These are phyloP conservation scores for Phallusia fumigata DNA, from an alignment of 23 tunicate species.

Conservation along the genomic window DNA sequence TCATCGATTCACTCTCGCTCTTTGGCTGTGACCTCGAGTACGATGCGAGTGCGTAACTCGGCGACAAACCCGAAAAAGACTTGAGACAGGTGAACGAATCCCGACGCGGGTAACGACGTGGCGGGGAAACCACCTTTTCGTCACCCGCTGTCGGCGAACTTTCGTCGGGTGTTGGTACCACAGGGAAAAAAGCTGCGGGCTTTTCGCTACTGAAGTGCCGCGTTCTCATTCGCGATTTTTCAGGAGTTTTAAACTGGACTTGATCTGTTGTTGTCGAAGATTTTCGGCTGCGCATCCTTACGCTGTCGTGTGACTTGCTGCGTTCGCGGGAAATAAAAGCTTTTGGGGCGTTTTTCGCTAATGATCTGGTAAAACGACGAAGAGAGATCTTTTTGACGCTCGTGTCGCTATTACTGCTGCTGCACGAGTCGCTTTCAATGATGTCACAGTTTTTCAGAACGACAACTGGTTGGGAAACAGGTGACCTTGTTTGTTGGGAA, in stretches of 20 bases:
- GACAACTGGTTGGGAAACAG: background rate
- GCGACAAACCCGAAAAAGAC: constrained; percentile 86
- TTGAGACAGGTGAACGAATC: constrained; percentile 73
- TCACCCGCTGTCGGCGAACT: background rate
- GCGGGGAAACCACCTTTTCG: constrained; percentile 7
- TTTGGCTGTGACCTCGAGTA: constrained; percentile 39
- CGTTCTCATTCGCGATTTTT: background rate
- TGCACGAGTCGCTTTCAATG: background rate
- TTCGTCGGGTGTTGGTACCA: background rate
- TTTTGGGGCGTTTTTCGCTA: background rate
- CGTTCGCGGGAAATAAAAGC: background rate
- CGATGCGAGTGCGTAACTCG: constrained; percentile 75
- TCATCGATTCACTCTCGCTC: too few relatives aligned
- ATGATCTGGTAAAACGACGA: background rate
- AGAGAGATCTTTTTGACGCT: background rate
- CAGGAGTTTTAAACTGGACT: background rate
- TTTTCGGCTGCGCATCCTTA: background rate
- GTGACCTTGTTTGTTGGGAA: background rate
- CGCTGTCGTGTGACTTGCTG: constrained; percentile 8
- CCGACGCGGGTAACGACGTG: constrained; percentile 73
- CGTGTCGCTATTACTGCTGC: constrained; percentile 2
- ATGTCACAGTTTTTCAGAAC: background rate
- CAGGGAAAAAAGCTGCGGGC: background rate
- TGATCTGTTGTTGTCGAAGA: background rate
- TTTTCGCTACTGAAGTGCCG: background rate